Evolutionary conservation across 1,140 invertebrate species (phyloP), one percentile per base, ranked within the genome.

Genomic region (Lepidurus couesii): DNA sequence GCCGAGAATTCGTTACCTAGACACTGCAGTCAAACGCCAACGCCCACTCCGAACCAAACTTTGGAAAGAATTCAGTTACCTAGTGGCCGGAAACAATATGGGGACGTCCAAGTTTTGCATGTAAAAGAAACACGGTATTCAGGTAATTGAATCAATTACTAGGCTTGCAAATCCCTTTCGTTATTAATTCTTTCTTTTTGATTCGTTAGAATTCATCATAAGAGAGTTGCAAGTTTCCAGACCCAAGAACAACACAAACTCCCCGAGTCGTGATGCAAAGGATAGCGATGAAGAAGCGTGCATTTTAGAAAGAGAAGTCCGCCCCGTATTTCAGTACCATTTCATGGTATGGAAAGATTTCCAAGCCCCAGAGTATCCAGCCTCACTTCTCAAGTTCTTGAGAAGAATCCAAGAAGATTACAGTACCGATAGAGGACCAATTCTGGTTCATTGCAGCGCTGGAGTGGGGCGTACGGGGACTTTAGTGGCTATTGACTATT

Each of bases 321-420:
- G 92, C 73, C 89, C 90, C 78, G 91, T 95, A 8, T 88, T 91
- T n/a, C 95, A 98, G 83, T 97, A 96, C 86, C 96, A 97, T 86
- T 97, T 96, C 86, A 89, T 96, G 45, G 92, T 94, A 65, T 98
- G 95, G 95, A 97, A 96, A 83, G 93, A 95, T 85, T 97, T 97
- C 83, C 92, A 95, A 83, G 94, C 95, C 4, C 95, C 96, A 0
- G 95, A 96, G 82, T 91, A 97, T 85, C 94, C 95, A 1, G 91
- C 94, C 80, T 94, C 93, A 26, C 93, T 97, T 81, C 88, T 97
- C 16, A 92, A 93, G 82, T 96, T 96, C 84, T 93, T 97, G 74
- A 93, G 93, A 84, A 88, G 94, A 80, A 91, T 96, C 74, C 95
- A 96, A 85, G 93, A 95, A 81, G 92, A 92, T 1, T 95, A 95